These are phyloP conservation scores for Trogon melanurus DNA, from an alignment of 2,113 vertebrate species.

Conservation along the genomic window DNA sequence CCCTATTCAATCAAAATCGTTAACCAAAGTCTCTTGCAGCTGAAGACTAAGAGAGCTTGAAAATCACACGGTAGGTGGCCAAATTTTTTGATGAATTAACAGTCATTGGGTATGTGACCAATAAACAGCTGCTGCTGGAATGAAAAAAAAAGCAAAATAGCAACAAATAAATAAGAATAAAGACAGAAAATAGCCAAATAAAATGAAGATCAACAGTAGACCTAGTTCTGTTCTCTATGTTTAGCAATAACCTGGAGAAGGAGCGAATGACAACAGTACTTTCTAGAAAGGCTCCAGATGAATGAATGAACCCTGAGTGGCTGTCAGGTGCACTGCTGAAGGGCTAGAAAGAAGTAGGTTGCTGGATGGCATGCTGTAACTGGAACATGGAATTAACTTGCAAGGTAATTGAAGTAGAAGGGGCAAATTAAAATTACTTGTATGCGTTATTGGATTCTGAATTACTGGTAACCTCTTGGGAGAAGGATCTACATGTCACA, in stretches of 20 bases:
- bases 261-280: neutral
- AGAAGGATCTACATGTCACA: neutral
- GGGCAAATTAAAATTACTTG: slow-evolving; percentile 26
- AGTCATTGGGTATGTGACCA: neutral
- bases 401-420: slow-evolving; percentile 26
- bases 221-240: neutral
- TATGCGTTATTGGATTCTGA: slow-evolving; percentile 38
- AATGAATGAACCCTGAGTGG: neutral
- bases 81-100: neutral
- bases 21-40: neutral
- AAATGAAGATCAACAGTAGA: neutral
- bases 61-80: neutral
- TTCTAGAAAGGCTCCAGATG: neutral
- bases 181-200: neutral
- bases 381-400: slow-evolving; percentile 30
- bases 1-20: neutral
- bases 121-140: neutral
- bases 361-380: neutral
- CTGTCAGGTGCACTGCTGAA: neutral
- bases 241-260: neutral
- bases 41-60: neutral
- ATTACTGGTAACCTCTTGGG: neutral
- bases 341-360: neutral
- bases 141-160: neutral
- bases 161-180: neutral